Percentiles rank a stretch among this genome's conserved stretches.
Conservation (phyloP, 2,888 invertebrate genomes). For the Cheilosia pagana region DNA sequence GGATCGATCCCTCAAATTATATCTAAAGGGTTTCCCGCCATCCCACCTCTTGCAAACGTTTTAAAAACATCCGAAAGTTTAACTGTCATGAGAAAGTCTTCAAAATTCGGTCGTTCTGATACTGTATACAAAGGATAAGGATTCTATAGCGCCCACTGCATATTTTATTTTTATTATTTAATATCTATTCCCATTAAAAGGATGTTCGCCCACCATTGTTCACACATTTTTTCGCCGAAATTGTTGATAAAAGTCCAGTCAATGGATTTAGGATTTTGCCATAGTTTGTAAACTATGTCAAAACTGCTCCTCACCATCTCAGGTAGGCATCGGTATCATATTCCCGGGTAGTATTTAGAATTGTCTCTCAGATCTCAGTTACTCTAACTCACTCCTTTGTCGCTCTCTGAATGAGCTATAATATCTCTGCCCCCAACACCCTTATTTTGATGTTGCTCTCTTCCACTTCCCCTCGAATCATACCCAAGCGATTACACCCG, state of each 20-base stretch:
- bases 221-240: too few relatives aligned
- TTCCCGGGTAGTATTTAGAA: conserved; percentile 55
- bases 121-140: too few relatives aligned
- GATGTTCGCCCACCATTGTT: too few relatives aligned
- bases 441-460: conserved; percentile 35
- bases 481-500: neutral
- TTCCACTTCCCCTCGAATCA: neutral
- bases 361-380: neutral
- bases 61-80: too few relatives aligned
- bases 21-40: too few relatives aligned
- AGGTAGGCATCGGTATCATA: conserved; percentile 6
- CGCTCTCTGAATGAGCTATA: neutral
- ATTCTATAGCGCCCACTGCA: too few relatives aligned
- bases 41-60: too few relatives aligned
- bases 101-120: too few relatives aligned
- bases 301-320: neutral
- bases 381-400: neutral
- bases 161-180: too few relatives aligned
- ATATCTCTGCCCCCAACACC: conserved; percentile 9
- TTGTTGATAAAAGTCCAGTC: neutral
- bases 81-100: too few relatives aligned
- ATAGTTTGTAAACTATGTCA: neutral
- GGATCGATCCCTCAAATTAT: too few relatives aligned
- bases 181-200: too few relatives aligned
- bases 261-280: neutral